These are phyloP conservation scores for Blennius ocellaris DNA, from an alignment of 2,113 vertebrate genomes.

Conservation along the genomic window DNA sequence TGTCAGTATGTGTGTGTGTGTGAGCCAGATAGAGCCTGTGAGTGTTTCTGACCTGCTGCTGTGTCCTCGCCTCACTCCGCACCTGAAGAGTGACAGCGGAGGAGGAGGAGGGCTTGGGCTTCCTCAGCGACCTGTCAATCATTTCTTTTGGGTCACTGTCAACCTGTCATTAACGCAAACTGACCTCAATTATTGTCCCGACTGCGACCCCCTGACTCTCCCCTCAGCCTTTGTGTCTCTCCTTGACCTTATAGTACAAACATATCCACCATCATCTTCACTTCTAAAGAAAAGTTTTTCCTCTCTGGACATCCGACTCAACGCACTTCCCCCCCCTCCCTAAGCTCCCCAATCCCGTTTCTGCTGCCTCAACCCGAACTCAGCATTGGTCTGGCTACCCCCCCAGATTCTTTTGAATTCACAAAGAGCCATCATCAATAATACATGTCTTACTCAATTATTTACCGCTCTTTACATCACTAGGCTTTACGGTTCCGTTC, in stretches of 20 bases:
- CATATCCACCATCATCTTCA: background rate
- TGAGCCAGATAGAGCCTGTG: too few species aligned
- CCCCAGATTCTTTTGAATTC: conserved; percentile 67
- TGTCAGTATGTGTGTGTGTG: too few species aligned
- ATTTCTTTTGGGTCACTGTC: conserved; percentile 7
- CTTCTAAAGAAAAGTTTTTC: conserved; percentile 9
- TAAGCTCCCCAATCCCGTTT: conserved; percentile 22
- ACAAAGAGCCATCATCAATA: conserved; percentile 75
- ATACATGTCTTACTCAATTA: conserved; percentile 75
- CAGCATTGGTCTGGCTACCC: conserved; percentile 23
- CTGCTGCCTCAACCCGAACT: conserved; percentile 27
- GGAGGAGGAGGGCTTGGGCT: background rate
- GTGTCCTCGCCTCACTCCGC: background rate
- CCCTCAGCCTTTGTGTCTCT: background rate
- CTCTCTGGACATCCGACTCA: background rate
- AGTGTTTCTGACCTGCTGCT: too few species aligned
- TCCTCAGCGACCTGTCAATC: conserved; percentile 34
- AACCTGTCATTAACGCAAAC: conserved; percentile 10
- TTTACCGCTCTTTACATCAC: conserved; percentile 78
- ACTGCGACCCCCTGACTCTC: conserved; percentile 11
- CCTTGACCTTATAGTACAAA: conserved; percentile 17
- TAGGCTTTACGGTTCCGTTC: conserved; percentile 62
- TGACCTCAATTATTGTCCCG: conserved; percentile 43
- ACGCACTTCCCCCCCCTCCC: background rate
- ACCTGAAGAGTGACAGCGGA: background rate